Percentiles rank a stretch among this genome's conserved stretches.
These are phyloP conservation scores for Gortyna flavago DNA, from an alignment of 2,888 invertebrate species.

Conservation along the genomic window DNA sequence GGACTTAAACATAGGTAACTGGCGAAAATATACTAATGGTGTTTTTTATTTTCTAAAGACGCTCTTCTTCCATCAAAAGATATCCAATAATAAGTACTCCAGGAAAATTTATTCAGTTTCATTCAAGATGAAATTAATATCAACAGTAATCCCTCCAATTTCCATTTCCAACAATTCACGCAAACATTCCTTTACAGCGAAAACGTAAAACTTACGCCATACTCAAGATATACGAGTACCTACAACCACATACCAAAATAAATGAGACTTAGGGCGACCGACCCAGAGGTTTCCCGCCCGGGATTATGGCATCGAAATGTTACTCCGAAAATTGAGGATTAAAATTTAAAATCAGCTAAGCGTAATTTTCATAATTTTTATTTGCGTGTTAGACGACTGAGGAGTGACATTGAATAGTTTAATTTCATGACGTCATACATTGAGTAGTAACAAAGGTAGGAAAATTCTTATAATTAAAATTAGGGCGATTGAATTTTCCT, in stretches of 20 bases:
- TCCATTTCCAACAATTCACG: slow-evolving; percentile 6
- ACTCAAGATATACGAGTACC: slow-evolving; percentile 2
- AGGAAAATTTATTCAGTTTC: not conserved
- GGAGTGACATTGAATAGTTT: slow-evolving; percentile 12
- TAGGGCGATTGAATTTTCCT: not conserved
- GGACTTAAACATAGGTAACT: no score
- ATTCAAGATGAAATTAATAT: not conserved
- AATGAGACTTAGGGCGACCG: slow-evolving; percentile 31
- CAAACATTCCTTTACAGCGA: slow-evolving; percentile 7
- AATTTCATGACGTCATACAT: not conserved
- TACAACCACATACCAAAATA: slow-evolving; percentile 35
- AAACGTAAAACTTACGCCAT: slow-evolving; percentile 26
- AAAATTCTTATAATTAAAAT: not conserved
- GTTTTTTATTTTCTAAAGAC: no score
- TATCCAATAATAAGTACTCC: not conserved
- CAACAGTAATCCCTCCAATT: not conserved
- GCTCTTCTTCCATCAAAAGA: not conserved
- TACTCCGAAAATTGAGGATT: slow-evolving; percentile 57
- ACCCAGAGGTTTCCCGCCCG: slow-evolving; percentile 17
- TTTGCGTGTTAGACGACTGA: slow-evolving; percentile 9
- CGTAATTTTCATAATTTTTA: slow-evolving; percentile 55
- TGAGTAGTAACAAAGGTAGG: not conserved
- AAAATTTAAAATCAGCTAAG: slow-evolving; percentile 39
- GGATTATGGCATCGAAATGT: slow-evolving; percentile 56
- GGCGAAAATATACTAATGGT: no score